phyloP scores from a whole-genome alignment of 2,888 invertebrate species.

The Nephrotoma guestfalica region DNA sequence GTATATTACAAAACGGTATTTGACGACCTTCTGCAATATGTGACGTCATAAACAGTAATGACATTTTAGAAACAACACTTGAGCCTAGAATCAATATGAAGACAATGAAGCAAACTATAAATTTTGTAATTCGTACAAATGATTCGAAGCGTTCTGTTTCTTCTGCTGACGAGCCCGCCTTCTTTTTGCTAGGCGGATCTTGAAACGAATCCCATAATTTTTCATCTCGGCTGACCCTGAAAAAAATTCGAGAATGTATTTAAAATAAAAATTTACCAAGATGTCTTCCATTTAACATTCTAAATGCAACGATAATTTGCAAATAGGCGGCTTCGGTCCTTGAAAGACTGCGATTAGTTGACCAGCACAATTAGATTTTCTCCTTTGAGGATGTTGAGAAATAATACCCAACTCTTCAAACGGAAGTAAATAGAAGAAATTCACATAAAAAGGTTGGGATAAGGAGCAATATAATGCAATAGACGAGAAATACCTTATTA shows the following conservation, averaged over 20 bases:
- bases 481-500: too few relatives aligned
- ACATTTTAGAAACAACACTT: slow-evolving; percentile 56
- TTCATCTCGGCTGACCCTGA: slow-evolving; percentile 22
- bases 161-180: slow-evolving; percentile 52
- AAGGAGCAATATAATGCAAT: too few relatives aligned
- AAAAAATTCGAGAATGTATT: neutral
- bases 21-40: slow-evolving; percentile 42
- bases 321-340: neutral
- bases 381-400: too few relatives aligned
- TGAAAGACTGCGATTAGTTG: neutral
- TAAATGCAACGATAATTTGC: neutral
- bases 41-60: slow-evolving; percentile 57
- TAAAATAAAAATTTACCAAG: neutral
- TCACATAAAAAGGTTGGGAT: too few relatives aligned
- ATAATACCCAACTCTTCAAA: too few relatives aligned
- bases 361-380: neutral
- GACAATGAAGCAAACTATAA: slow-evolving; percentile 51
- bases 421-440: too few relatives aligned
- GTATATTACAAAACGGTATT: slow-evolving; percentile 44
- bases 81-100: slow-evolving; percentile 49
- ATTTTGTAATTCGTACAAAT: slow-evolving; percentile 47
- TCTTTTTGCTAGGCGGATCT: slow-evolving; percentile 50
- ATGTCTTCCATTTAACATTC: too few relatives aligned
- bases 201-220: slow-evolving; percentile 71
- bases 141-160: slow-evolving; percentile 34